A percentile compares a stretch with the other conserved stretches of the same genome.
These are phyloP conservation scores for Chrysolina oricalcia DNA, from an alignment of 2,888 invertebrate species.

Conservation along the genomic window DNA sequence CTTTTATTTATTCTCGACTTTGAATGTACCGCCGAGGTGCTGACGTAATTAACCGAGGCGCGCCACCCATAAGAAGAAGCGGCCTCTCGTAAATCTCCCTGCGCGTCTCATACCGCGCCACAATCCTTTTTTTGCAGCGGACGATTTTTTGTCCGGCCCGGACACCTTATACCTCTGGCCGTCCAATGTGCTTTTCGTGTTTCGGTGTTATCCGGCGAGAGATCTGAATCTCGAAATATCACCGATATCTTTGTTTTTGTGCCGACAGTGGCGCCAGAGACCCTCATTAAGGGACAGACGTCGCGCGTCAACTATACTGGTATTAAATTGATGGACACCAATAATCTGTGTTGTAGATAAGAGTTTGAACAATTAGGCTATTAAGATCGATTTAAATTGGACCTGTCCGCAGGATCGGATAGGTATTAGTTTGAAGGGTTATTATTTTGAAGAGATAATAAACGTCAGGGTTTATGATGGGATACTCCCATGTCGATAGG, in stretches of 20 bases:
- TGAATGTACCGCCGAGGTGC: conserved; percentile 70
- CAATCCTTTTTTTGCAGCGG: conserved; percentile 64
- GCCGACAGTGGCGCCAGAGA: conserved; percentile 70
- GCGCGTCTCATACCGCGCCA: conserved; percentile 60
- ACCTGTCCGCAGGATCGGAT: conserved; percentile 26
- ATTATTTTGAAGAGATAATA: conserved; percentile 18
- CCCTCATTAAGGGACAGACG: conserved; percentile 66
- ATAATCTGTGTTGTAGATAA: conserved; percentile 53
- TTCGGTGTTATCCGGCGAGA: conserved; percentile 68
- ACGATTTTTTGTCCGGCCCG: conserved; percentile 58
- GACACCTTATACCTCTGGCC: conserved; percentile 66
- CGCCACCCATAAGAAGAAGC: conserved; percentile 71
- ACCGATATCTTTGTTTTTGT: conserved; percentile 68
- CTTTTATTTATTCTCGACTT: conserved; percentile 70
- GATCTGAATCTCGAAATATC: conserved; percentile 71
- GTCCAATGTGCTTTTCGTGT: conserved; percentile 70
- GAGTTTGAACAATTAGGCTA: conserved; percentile 48
- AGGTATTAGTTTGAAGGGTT: conserved; percentile 19
- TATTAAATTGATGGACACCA: conserved; percentile 57
- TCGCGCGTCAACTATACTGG: conserved; percentile 57
- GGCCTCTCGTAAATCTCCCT: conserved; percentile 70
- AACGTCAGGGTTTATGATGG: neutral
- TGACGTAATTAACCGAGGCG: conserved; percentile 71
- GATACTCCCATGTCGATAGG: neutral
- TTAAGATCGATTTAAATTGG: conserved; percentile 47